Base-by-base conservation (phyloP, 2,888 invertebrate genomes). In the Mesopsocus fuscifrons region DNA sequence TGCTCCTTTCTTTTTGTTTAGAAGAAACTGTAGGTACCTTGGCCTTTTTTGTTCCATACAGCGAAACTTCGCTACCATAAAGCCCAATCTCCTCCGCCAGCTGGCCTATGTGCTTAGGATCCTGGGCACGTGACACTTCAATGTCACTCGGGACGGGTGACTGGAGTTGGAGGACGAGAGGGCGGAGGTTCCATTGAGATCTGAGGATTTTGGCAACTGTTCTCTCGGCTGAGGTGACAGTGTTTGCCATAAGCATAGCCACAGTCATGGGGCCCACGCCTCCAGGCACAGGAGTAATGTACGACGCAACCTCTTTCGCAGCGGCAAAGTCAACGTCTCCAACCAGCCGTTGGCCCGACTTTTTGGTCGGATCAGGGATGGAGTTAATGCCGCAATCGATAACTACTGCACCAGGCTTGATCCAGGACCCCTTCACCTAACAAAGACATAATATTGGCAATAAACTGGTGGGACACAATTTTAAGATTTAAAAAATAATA, bases 201-300 rank as follows among this genome's bases (percentile, higher is more conserved):
- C 63, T 65, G n/a, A 71, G 55, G 17, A 75, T 53, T 20, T 66
- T 67, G 20, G 69, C 63, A 11, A 72, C 70, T 42, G 72, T 66
- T 41, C 70, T 67, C 52, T 73, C 65, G 6, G 92, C 91, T 41
- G 89, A 79, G 49, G 78, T 68, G 26, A 92, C 82, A 0, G 94
- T 95, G 64, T 98, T 98, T 53, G 76, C 74, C 87, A 94, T 88
- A 23, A 91, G 65, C 92, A 95, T 95, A 16, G 94, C 92, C 49
- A 94, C 98, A 1, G 98, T 99, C 94, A 99, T 95, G 13, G 97
- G 98, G 1, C 98, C 98, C 46, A 98, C 97, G 48, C 98, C 98
- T 44, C 87, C 85, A 9, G 91, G 89, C 41, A 95, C 95, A 3
- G 95, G 94, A 18, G 95, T 95, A 54, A 95, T 84, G 63, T 74